These are phyloP conservation scores for Drosophila persimilis DNA, from an alignment of 1,140 invertebrate genomes.

Conservation along the genomic window DNA sequence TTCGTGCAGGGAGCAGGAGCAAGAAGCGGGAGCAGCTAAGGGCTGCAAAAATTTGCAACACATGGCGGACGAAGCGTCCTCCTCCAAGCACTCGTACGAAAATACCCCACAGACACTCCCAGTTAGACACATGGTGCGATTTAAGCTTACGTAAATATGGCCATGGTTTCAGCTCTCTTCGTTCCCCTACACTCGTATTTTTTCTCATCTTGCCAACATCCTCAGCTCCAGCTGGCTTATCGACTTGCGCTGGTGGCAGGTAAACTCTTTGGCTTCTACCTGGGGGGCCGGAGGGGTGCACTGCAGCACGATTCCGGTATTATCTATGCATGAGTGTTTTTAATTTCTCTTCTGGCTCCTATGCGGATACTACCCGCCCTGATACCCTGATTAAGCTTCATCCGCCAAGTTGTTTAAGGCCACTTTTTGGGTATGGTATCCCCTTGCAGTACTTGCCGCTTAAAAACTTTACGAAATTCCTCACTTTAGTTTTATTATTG, in stretches of 20 bases:
- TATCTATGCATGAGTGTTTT: slow-evolving; percentile 66
- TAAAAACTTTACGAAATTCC: too few species aligned
- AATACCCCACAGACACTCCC: slow-evolving; percentile 5
- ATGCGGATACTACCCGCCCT: slow-evolving; percentile 4
- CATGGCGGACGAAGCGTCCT: slow-evolving; percentile 19
- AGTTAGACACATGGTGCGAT: slow-evolving; percentile 35
- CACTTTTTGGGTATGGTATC: slow-evolving; percentile 10
- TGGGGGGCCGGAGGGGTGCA: not conserved
- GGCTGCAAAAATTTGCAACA: slow-evolving; percentile 52
- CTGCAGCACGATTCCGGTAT: slow-evolving; percentile 40
- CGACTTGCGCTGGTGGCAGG: slow-evolving; percentile 48
- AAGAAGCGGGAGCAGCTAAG: slow-evolving; percentile 11
- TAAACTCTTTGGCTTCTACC: slow-evolving; percentile 32
- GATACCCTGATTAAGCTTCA: slow-evolving; percentile 34
- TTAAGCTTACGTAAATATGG: slow-evolving; percentile 59
- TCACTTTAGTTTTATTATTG: too few species aligned
- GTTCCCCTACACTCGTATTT: not conserved
- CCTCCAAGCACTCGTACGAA: not conserved
- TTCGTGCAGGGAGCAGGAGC: slow-evolving; percentile 26
- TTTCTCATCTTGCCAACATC: slow-evolving; percentile 35
- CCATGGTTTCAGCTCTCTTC: slow-evolving; percentile 25
- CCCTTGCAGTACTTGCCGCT: too few species aligned
- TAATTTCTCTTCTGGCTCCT: slow-evolving; percentile 40
- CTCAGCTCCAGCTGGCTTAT: slow-evolving; percentile 49
- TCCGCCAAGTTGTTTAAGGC: slow-evolving; percentile 24